phyloP scores from a whole-genome alignment of 2,888 invertebrate species.

The Dichetophora obliterata region DNA sequence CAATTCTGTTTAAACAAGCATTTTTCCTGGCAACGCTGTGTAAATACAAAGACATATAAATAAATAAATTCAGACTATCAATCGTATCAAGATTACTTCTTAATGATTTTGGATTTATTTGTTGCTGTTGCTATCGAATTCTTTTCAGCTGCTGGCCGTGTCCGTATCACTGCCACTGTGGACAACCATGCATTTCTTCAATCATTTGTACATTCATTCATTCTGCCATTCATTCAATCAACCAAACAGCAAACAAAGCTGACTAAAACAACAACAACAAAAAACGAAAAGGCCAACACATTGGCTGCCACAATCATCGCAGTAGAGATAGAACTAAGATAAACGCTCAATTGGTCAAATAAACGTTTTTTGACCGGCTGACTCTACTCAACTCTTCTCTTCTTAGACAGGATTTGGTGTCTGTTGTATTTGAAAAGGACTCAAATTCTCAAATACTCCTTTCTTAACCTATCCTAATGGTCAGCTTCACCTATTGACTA shows the following conservation, averaged over 20 bases:
- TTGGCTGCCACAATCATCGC: slow-evolving; percentile 18
- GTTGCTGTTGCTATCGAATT: background rate
- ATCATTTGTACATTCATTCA: background rate
- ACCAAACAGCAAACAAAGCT: background rate
- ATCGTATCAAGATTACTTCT: slow-evolving; percentile 27
- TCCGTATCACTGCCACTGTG: background rate
- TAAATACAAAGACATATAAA: background rate
- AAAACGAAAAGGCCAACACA: background rate
- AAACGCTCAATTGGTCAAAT: slow-evolving; percentile 47
- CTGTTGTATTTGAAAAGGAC: background rate
- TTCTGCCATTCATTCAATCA: background rate
- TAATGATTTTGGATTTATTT: slow-evolving; percentile 33
- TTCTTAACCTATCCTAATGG: background rate
- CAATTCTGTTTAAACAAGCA: background rate
- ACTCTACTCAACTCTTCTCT: background rate
- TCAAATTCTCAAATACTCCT: background rate
- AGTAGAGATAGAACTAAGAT: slow-evolving; percentile 24
- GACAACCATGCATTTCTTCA: background rate
- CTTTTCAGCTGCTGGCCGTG: background rate
- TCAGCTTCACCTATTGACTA: background rate
- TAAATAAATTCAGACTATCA: background rate
- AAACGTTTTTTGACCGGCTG: slow-evolving; percentile 25
- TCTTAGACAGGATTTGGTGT: background rate
- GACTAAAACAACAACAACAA: background rate
- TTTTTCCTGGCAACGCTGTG: background rate